Evolutionary conservation across 2,888 invertebrate genomes (phyloP).

Genomic region (Amiota mariae): DNA sequence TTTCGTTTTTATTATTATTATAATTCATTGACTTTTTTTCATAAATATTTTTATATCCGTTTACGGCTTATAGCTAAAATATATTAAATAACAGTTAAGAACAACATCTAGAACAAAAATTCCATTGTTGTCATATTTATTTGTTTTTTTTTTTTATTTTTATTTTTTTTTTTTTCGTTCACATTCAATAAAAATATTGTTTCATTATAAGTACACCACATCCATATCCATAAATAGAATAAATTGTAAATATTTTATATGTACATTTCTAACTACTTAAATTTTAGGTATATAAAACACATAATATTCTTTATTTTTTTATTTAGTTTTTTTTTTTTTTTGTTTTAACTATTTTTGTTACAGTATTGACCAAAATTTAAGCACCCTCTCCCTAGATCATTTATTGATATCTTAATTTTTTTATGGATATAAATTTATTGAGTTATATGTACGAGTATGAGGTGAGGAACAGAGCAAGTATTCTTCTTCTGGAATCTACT

Average conservation of each 20-base stretch:
- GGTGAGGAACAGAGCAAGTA: no score
- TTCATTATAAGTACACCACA: neutral
- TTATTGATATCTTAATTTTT: no score
- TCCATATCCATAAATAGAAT: conserved; percentile 17
- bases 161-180: neutral
- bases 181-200: conserved; percentile 29
- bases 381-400: no score
- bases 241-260: conserved; percentile 23
- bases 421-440: no score
- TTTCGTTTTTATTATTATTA: neutral
- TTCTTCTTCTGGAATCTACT: no score
- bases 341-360: neutral
- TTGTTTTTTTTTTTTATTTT: neutral
- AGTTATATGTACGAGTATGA: no score
- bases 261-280: conserved; percentile 47
- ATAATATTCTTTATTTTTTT: conserved; percentile 20
- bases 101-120: conserved; percentile 32
- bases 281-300: conserved; percentile 32
- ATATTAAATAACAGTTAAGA: conserved; percentile 29
- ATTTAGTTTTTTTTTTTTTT: conserved; percentile 2
- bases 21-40: neutral
- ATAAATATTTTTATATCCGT: neutral
- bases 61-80: conserved; percentile 26
- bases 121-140: conserved; percentile 22
- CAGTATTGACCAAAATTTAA: no score